phyloP scores from a whole-genome alignment of 2,797 vertebrate species.

The Mormyrus proboscirostris region DNA sequence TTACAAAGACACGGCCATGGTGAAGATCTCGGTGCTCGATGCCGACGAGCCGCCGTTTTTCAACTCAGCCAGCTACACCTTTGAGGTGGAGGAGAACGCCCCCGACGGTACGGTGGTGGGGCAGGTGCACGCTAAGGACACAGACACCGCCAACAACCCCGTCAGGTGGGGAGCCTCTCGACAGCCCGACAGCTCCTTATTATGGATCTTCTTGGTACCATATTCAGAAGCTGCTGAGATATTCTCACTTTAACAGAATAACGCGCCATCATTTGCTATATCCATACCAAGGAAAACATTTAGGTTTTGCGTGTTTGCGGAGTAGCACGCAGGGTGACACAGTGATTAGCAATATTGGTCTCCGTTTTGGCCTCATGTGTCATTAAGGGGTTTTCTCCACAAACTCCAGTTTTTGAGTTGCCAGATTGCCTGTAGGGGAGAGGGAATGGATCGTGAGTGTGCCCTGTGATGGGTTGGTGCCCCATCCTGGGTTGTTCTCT shows the following conservation, averaged over 20 bases:
- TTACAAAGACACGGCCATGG: conserved; percentile 87
- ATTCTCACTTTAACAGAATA: not conserved
- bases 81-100: conserved; percentile 90
- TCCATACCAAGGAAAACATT: not conserved
- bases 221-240: not conserved
- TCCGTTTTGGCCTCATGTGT: not conserved
- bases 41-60: conserved; percentile 90
- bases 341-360: not conserved
- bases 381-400: not conserved
- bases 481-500: not conserved
- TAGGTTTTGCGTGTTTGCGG: not conserved
- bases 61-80: conserved; percentile 72
- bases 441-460: not conserved
- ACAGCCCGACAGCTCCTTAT: not conserved
- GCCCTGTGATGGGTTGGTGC: not conserved
- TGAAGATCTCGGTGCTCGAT: conserved; percentile 89
- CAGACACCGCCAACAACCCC: conserved; percentile 81
- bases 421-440: not conserved
- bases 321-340: not conserved
- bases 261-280: not conserved
- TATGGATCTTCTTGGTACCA: not conserved
- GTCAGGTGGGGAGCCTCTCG: conserved; percentile 69
- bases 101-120: conserved; percentile 79
- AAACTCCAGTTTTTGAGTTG: not conserved
- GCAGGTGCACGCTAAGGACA: conserved; percentile 91